These are phyloP conservation scores for Calliphora vomitoria DNA, from an alignment of 2,888 invertebrate species.

Conservation along the genomic window DNA sequence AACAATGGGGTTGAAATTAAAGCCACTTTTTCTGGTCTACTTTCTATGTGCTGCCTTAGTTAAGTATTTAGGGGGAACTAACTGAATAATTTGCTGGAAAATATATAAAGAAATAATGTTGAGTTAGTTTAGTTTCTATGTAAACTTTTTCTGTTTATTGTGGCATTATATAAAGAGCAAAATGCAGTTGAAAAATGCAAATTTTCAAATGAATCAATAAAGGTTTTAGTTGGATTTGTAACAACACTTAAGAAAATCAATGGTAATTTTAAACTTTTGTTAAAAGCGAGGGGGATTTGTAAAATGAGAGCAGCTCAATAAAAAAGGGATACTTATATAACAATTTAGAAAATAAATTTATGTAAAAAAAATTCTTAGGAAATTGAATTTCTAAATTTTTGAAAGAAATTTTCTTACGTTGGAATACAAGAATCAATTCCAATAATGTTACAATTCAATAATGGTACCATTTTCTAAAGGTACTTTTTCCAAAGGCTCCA, in stretches of 20 bases:
- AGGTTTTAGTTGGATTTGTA: conserved; percentile 11
- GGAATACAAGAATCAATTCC: no score
- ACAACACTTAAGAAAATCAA: conserved; percentile 41
- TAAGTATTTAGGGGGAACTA: neutral
- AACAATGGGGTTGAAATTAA: conserved; percentile 63
- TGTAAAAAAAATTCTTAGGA: no score
- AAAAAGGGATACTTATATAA: no score
- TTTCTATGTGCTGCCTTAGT: neutral
- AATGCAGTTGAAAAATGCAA: conserved; percentile 22
- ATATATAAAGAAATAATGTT: conserved; percentile 16
- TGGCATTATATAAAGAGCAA: neutral
- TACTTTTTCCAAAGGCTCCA: no score
- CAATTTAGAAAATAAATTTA: no score
- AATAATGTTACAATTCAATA: no score
- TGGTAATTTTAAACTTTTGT: neutral
- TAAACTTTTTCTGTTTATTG: neutral
- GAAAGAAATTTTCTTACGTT: no score
- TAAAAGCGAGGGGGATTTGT: neutral
- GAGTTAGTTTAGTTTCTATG: conserved; percentile 2
- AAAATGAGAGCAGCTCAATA: no score
- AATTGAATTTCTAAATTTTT: no score
- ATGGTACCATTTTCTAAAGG: no score
- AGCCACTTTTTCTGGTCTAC: conserved; percentile 58
- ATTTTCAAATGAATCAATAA: conserved; percentile 33
- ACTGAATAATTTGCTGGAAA: conserved; percentile 29